These are phyloP conservation scores for Araneus ventricosus DNA, from an alignment of 1,140 invertebrate species.

Conservation along the genomic window DNA sequence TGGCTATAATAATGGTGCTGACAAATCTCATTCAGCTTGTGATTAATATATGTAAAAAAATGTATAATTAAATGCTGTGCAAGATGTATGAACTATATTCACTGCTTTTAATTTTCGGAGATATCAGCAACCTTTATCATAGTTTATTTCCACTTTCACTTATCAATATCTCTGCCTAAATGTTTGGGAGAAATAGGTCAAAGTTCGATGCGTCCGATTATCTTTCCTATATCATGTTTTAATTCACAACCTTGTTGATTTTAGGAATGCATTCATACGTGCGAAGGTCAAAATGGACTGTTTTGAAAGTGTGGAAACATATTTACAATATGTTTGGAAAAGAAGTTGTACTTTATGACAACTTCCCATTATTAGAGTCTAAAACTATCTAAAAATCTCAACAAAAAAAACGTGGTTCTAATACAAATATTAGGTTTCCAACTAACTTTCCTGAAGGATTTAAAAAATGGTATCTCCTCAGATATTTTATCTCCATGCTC, in stretches of 20 bases:
- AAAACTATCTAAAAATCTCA: no score
- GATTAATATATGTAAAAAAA: no score
- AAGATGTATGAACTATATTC: no score
- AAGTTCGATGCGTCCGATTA: constrained; percentile 54
- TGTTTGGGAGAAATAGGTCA: constrained; percentile 37
- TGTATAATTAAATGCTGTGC: no score
- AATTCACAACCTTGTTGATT: neutral
- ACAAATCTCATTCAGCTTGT: no score
- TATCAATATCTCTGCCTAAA: constrained; percentile 58
- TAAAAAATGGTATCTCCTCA: no score
- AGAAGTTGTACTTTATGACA: neutral
- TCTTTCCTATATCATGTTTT: neutral
- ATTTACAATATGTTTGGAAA: neutral
- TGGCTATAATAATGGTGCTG: no score
- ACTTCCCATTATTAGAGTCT: no score
- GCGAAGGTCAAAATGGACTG: neutral
- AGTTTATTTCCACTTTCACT: neutral
- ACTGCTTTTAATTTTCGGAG: neutral
- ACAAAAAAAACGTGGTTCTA: no score
- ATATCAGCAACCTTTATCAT: neutral
- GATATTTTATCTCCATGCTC: no score
- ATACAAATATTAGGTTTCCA: no score
- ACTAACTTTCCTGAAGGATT: no score
- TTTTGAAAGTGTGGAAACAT: neutral
- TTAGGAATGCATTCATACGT: neutral